Evolutionary conservation across 2,888 invertebrate species (phyloP).

Genomic region (Choristoneura rosaceana): DNA sequence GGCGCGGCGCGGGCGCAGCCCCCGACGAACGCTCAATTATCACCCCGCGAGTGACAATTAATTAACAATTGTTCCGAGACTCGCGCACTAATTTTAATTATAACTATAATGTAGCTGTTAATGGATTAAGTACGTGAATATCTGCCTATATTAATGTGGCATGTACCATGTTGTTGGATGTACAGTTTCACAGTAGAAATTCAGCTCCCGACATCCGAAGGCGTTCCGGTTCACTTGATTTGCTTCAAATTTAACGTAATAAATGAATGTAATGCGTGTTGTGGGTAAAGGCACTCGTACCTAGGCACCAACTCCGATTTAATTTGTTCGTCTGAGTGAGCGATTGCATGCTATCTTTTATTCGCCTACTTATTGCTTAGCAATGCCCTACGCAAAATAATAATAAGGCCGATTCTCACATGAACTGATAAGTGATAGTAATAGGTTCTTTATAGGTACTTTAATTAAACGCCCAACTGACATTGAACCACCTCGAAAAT

Average conservation of each 20-base stretch:
- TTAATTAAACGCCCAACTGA: no score
- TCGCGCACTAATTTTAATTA: neutral
- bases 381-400: neutral
- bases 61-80: constrained; percentile 5
- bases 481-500: no score
- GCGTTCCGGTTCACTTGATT: neutral
- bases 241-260: neutral
- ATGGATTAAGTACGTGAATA: neutral
- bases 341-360: neutral
- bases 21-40: neutral
- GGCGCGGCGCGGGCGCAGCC: neutral
- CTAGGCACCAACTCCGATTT: no score
- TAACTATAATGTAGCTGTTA: neutral
- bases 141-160: neutral
- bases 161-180: neutral
- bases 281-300: no score
- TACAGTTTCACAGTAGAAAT: neutral
- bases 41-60: neutral
- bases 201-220: neutral
- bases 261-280: no score
- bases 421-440: no score
- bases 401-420: no score
- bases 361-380: no score
- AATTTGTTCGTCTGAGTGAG: no score
- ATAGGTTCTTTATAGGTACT: no score